These are phyloP conservation scores for Gallinago paraguaiae DNA, from an alignment of 2,113 vertebrate genomes.

Conservation along the genomic window DNA sequence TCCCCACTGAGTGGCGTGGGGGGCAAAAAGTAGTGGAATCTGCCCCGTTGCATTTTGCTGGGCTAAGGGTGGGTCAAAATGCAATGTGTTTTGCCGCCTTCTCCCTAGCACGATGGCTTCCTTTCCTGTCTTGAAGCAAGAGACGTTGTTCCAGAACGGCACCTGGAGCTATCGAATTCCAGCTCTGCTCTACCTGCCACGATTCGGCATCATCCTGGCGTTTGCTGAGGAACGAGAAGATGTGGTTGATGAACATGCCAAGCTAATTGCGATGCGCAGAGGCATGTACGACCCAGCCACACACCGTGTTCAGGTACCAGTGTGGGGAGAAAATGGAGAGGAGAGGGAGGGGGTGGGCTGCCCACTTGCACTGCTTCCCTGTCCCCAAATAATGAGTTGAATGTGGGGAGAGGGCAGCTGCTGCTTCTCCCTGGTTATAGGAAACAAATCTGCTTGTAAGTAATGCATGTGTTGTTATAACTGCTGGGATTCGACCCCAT, in stretches of 20 bases:
- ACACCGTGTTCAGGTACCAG: slow-evolving; percentile 33
- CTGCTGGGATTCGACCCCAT: background rate
- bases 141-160: slow-evolving; percentile 7
- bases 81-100: background rate
- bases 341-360: background rate
- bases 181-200: slow-evolving; percentile 70
- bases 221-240: slow-evolving; percentile 60
- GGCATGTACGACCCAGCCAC: background rate
- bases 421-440: background rate
- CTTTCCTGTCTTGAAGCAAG: slow-evolving; percentile 9
- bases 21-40: background rate
- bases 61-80: background rate
- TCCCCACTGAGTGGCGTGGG: background rate
- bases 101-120: slow-evolving; percentile 38
- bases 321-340: rapidly evolving
- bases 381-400: background rate
- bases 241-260: slow-evolving; percentile 56
- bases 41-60: background rate
- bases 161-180: slow-evolving; percentile 68
- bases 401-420: background rate
- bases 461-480: rapidly evolving
- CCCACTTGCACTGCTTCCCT: background rate
- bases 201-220: slow-evolving; percentile 64
- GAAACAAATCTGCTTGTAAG: background rate
- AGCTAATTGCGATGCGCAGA: slow-evolving; percentile 61